Evolutionary conservation across 2,888 invertebrate genomes (phyloP).

Genomic region (Geophilus truncorum): DNA sequence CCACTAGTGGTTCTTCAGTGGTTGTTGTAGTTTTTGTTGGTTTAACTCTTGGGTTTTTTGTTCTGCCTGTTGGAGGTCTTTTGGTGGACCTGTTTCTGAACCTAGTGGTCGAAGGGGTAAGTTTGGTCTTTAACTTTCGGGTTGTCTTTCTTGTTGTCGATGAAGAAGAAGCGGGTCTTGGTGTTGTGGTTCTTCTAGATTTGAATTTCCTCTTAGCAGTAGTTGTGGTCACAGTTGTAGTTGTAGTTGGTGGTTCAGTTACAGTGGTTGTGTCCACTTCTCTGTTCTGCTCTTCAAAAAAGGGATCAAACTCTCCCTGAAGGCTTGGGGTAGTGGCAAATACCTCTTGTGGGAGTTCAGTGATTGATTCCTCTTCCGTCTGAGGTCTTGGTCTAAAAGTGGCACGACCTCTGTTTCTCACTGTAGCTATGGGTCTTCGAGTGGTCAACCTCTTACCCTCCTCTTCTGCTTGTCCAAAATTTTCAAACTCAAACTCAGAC

Average conservation of each 20-base stretch:
- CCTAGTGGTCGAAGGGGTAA: background rate
- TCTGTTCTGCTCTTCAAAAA: background rate
- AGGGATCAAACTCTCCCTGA: slow-evolving; percentile 29
- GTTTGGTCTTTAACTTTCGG: background rate
- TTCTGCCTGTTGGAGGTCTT: background rate
- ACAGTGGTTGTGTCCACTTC: background rate
- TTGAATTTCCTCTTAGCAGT: background rate
- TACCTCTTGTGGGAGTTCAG: background rate
- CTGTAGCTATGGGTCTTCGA: background rate
- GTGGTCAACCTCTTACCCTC: background rate
- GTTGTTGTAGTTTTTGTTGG: background rate
- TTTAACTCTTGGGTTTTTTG: background rate
- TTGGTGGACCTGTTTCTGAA: background rate
- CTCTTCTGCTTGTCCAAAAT: background rate
- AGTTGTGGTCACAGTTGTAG: background rate
- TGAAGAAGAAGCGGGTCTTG: background rate
- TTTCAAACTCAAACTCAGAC: background rate
- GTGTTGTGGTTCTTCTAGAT: background rate
- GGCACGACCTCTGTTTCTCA: background rate
- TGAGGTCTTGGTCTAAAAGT: background rate
- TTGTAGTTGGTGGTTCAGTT: background rate
- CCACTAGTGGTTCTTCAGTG: background rate
- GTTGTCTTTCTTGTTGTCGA: background rate
- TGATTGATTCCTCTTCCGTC: background rate
- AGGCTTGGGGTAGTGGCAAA: background rate